A percentile compares a stretch with the other conserved stretches of the same genome.
phyloP scores from a whole-genome alignment of 2,888 invertebrate species.

The Erebia palarica region DNA sequence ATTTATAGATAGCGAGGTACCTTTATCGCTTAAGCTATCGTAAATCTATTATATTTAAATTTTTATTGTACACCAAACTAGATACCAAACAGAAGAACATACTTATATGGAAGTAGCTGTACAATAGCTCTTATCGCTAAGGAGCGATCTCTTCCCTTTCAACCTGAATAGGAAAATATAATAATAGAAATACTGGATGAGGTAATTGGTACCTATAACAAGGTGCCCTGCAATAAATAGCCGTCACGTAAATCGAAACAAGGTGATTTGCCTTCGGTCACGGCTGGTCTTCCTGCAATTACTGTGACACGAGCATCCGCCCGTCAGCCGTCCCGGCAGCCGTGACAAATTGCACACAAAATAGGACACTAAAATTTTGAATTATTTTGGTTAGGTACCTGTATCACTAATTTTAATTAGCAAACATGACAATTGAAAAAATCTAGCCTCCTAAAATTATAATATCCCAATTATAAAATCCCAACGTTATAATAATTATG shows the following conservation, averaged over 20 bases:
- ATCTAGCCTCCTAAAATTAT: too few species aligned
- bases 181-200: not conserved
- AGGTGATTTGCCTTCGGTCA: constrained; percentile 42
- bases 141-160: too few species aligned
- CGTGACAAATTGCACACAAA: constrained; percentile 30
- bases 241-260: constrained; percentile 33
- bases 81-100: too few species aligned
- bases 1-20: not conserved
- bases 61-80: too few species aligned
- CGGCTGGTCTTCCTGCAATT: constrained; percentile 44
- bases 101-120: too few species aligned
- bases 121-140: too few species aligned
- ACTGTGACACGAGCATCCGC: constrained; percentile 38
- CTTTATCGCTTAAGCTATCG: not conserved
- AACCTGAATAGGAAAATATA: not conserved
- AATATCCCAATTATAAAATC: too few species aligned
- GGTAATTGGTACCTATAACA: not conserved
- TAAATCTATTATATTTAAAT: too few species aligned
- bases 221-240: constrained; percentile 20
- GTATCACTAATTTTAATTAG: not conserved
- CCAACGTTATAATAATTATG: too few species aligned
- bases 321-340: constrained; percentile 36
- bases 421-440: not conserved
- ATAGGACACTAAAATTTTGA: not conserved
- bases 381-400: not conserved